Evolutionary conservation across 2,797 vertebrate genomes (phyloP).

Genomic region (Chelonia mydas): DNA sequence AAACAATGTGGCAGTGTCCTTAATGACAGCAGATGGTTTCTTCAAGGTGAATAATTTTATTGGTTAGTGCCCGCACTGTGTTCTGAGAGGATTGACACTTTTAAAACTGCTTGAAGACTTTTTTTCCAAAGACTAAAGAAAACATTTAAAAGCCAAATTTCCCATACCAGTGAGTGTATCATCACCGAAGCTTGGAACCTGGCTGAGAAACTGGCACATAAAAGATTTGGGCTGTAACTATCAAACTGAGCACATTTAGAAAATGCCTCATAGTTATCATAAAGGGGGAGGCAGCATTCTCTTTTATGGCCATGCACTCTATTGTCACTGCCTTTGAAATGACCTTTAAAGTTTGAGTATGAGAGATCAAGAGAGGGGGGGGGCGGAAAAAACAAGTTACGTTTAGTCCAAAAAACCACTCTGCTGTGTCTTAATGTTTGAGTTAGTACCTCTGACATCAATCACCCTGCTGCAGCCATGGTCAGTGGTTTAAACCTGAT

Average conservation of each 20-base stretch:
- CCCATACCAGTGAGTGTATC: constrained; percentile 51
- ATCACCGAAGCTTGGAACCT: constrained; percentile 8
- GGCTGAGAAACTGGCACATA: neutral
- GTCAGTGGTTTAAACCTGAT: accelerated
- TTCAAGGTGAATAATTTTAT: constrained; percentile 80
- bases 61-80: constrained; percentile 52
- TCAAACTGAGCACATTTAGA: neutral
- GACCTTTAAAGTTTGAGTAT: neutral
- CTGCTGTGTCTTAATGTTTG: neutral
- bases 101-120: constrained; percentile 34
- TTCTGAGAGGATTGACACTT: constrained; percentile 49
- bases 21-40: constrained; percentile 76
- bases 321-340: neutral
- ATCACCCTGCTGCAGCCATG: accelerated
- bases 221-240: neutral
- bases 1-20: constrained; percentile 51
- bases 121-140: constrained; percentile 55
- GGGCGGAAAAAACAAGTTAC: neutral
- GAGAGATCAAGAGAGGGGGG: neutral
- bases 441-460: accelerated
- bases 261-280: neutral
- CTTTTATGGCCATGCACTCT: neutral
- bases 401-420: neutral
- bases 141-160: constrained; percentile 65
- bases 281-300: neutral